These are phyloP conservation scores for Chymomyza procnemis DNA, from an alignment of 2,888 invertebrate genomes.

Conservation along the genomic window DNA sequence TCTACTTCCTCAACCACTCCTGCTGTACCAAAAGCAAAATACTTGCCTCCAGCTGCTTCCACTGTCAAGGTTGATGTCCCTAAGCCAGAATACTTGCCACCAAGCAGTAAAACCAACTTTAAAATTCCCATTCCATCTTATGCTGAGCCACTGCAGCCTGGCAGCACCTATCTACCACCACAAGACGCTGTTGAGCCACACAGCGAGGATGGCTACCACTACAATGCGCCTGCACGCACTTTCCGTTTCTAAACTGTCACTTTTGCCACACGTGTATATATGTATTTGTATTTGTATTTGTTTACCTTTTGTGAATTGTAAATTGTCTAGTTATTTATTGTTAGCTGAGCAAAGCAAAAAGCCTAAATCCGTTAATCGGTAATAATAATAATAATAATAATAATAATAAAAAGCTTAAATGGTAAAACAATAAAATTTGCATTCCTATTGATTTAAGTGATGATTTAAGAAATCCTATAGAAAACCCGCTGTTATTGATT, in stretches of 20 bases:
- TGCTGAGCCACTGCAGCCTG: slow-evolving; percentile 68
- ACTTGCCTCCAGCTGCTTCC: slow-evolving; percentile 12
- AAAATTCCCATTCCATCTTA: slow-evolving; percentile 74
- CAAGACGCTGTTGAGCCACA: slow-evolving; percentile 51
- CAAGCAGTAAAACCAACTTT: slow-evolving; percentile 33
- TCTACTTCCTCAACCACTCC: not conserved
- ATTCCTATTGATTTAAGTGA: not conserved
- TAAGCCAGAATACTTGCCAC: slow-evolving; percentile 46
- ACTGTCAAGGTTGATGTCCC: slow-evolving; percentile 22
- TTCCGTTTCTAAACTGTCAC: slow-evolving; percentile 59
- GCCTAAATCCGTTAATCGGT: not conserved
- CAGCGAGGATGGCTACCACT: slow-evolving; percentile 68
- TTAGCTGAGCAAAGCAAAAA: slow-evolving; percentile 9
- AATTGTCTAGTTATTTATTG: slow-evolving; percentile 33
- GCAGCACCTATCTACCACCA: slow-evolving; percentile 57
- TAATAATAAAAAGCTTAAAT: slow-evolving; percentile 3
- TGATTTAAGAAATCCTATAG: not conserved
- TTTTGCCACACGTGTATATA: slow-evolving; percentile 34
- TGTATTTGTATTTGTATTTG: slow-evolving; percentile 35
- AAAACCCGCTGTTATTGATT: too few species aligned
- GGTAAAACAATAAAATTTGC: not conserved
- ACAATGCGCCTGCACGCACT: slow-evolving; percentile 52
- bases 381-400: slow-evolving; percentile 11
- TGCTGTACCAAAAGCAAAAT: slow-evolving; percentile 13
- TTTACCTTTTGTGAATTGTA: slow-evolving; percentile 21